A percentile compares a stretch with the other conserved stretches of the same genome.
Conservation (phyloP, 2,113 vertebrate genomes). For the Mus pahari region DNA sequence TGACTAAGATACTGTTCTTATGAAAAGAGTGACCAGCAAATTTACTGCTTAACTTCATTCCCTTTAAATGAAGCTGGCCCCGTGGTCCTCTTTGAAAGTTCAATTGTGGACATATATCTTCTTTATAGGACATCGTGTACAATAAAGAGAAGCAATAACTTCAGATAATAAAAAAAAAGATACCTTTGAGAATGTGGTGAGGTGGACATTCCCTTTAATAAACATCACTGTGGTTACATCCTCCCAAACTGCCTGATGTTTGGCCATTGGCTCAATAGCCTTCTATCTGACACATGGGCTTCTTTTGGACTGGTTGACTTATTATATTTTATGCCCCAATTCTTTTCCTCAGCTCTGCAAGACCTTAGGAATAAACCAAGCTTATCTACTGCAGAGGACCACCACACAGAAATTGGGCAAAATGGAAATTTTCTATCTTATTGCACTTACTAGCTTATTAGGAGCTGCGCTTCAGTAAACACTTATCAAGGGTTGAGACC, state of each 20-base stretch:
- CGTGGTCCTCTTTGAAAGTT: conserved; percentile 87
- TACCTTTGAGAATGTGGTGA: conserved; percentile 85
- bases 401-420: conserved; percentile 72
- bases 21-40: conserved; percentile 90
- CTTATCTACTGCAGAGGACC: conserved; percentile 56
- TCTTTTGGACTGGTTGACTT: conserved; percentile 75
- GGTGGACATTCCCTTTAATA: conserved; percentile 87
- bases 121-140: conserved; percentile 90
- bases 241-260: conserved; percentile 84
- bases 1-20: conserved; percentile 88
- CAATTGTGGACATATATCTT: conserved; percentile 88
- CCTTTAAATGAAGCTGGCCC: conserved; percentile 88
- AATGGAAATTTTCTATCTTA: conserved; percentile 67
- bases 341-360: conserved; percentile 39
- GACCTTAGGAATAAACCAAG: conserved; percentile 63
- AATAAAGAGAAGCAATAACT: conserved; percentile 88
- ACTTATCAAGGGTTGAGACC: conserved; percentile 68
- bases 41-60: conserved; percentile 92
- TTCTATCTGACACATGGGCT: conserved; percentile 71
- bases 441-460: conserved; percentile 80
- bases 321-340: conserved; percentile 75
- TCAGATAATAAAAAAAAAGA: conserved; percentile 81
- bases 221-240: conserved; percentile 89
- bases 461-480: conserved; percentile 71
- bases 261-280: conserved; percentile 81